Percentiles rank a stretch among this genome's conserved stretches.
These are phyloP conservation scores for Anoplius nigerrimus DNA, from an alignment of 2,888 invertebrate genomes.

Conservation along the genomic window DNA sequence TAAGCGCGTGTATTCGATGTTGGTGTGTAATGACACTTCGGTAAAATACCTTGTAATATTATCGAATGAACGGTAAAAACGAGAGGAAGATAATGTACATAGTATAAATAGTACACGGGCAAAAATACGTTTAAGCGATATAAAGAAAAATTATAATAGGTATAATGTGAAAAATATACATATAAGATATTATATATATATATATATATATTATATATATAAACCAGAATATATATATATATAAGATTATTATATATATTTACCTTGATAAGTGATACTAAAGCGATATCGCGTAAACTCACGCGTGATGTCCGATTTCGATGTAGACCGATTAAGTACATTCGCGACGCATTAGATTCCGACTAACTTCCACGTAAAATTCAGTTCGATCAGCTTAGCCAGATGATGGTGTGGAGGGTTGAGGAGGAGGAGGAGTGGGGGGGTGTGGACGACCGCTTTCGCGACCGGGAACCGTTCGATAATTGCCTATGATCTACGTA, in stretches of 20 bases:
- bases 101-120: conserved; percentile 69
- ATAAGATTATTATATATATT: conserved; percentile 66
- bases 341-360: no score
- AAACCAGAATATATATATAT: conserved; percentile 56
- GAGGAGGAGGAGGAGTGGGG: no score
- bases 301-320: no score
- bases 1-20: background rate
- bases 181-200: conserved; percentile 68
- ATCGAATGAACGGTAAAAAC: background rate
- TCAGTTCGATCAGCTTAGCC: no score
- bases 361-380: no score
- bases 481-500: no score
- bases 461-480: no score
- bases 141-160: conserved; percentile 69
- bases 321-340: no score
- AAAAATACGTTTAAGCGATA: conserved; percentile 62
- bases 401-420: no score
- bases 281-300: conserved; percentile 8
- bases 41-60: conserved; percentile 48
- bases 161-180: conserved; percentile 72
- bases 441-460: no score
- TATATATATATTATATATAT: conserved; percentile 62
- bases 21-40: conserved; percentile 42
- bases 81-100: conserved; percentile 64
- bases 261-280: conserved; percentile 73